Conservation (phyloP, 1,140 invertebrate genomes). For the Caerostris darwini region DNA sequence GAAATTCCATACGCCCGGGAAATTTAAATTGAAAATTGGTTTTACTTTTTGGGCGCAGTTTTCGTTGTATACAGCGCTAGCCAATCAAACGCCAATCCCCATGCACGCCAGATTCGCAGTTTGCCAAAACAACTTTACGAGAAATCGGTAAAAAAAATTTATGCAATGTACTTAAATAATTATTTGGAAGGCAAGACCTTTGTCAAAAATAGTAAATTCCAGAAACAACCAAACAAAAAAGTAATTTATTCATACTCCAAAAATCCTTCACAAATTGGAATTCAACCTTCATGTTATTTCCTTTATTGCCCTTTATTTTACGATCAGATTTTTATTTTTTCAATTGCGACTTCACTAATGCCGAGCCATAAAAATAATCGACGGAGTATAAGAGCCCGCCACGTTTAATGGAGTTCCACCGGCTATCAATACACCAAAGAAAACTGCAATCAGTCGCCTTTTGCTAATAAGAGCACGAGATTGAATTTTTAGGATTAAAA, state of each 20-base stretch:
- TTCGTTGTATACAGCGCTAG: too few species aligned
- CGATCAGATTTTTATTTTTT: not conserved
- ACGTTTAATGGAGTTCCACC: not conserved
- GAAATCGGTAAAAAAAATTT: not conserved
- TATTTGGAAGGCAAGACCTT: not conserved
- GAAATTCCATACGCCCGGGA: too few species aligned
- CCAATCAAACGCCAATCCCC: too few species aligned
- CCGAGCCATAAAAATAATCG: constrained; percentile 18
- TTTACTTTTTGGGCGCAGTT: too few species aligned
- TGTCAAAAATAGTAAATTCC: not conserved
- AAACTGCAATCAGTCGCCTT: not conserved
- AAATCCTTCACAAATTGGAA: not conserved
- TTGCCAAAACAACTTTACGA: not conserved
- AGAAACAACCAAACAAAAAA: not conserved
- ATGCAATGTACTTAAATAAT: not conserved
- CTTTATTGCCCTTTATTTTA: not conserved
- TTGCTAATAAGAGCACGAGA: not conserved
- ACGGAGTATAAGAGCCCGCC: not conserved
- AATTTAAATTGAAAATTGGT: too few species aligned
- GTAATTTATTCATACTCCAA: not conserved
- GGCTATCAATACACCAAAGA: not conserved
- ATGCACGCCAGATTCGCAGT: too few species aligned
- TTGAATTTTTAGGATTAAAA: constrained; percentile 39
- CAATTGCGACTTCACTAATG: constrained; percentile 4
- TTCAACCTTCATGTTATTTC: not conserved